phyloP scores from a whole-genome alignment of 2,888 invertebrate genomes.

The Eurytoma adleriae region DNA sequence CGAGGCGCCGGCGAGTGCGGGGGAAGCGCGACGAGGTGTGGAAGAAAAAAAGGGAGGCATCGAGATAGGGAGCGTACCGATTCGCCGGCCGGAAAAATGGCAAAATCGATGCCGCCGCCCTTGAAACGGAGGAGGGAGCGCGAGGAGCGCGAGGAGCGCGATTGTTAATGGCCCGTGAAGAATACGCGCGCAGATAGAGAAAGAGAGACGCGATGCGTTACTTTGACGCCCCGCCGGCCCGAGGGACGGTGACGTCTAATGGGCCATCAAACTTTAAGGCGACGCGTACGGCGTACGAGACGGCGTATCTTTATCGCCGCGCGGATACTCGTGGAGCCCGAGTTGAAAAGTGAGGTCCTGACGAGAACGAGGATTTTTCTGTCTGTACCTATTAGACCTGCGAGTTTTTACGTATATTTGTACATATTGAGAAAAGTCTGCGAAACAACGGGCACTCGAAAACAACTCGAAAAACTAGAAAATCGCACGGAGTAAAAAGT shows the following conservation, averaged over 20 bases:
- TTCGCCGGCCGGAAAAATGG: conserved; percentile 34
- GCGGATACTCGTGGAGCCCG: not conserved
- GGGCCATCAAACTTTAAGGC: conserved; percentile 55
- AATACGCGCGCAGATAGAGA: conserved; percentile 36
- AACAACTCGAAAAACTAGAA: too few species aligned
- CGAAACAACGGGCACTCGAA: not conserved
- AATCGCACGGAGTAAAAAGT: too few species aligned
- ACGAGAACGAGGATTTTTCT: not conserved
- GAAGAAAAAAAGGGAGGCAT: conserved; percentile 2
- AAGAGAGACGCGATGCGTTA: conserved; percentile 25
- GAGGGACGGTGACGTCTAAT: conserved; percentile 35
- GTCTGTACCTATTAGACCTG: not conserved
- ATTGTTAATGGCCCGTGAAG: conserved; percentile 55
- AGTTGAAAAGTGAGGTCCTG: conserved; percentile 23
- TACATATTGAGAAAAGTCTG: too few species aligned
- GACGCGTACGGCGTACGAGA: not conserved
- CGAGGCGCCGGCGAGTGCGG: not conserved
- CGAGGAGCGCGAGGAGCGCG: not conserved
- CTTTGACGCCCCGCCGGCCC: conserved; percentile 35
- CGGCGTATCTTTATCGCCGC: conserved; percentile 45
- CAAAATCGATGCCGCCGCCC: conserved; percentile 39
- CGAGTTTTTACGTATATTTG: not conserved
- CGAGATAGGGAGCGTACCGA: conserved; percentile 24
- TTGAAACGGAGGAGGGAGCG: not conserved
- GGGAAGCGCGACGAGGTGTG: not conserved